Evolutionary conservation across 2,888 invertebrate genomes (phyloP).

Genomic region (Ditylenchus weischeri): DNA sequence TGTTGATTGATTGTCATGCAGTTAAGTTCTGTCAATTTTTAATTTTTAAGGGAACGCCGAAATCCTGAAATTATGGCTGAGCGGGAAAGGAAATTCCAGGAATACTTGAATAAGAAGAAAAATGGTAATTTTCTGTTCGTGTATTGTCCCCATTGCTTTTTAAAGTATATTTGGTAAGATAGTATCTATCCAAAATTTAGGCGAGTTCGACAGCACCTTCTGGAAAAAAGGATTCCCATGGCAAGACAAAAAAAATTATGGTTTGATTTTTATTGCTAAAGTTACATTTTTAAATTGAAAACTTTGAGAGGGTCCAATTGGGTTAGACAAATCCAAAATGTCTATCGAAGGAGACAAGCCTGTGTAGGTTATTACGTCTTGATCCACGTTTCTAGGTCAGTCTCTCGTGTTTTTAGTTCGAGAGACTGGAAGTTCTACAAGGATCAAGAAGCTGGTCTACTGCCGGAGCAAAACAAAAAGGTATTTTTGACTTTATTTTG

Average conservation of each 20-base stretch:
- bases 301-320: too few species aligned
- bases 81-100: slow-evolving; percentile 35
- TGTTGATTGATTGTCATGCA: too few species aligned
- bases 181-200: not conserved
- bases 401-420: slow-evolving; percentile 28
- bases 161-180: not conserved
- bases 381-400: too few species aligned
- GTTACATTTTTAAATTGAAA: too few species aligned
- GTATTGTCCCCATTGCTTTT: not conserved
- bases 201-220: slow-evolving; percentile 54
- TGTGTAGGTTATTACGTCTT: slow-evolving; percentile 23
- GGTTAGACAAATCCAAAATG: slow-evolving; percentile 31
- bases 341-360: slow-evolving; percentile 55
- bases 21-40: too few species aligned
- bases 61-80: slow-evolving; percentile 64
- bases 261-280: too few species aligned
- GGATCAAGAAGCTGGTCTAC: slow-evolving; percentile 34
- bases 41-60: slow-evolving; percentile 72
- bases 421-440: slow-evolving; percentile 59
- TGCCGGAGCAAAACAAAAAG: not conserved
- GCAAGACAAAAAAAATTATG: slow-evolving; percentile 51
- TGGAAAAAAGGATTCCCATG: slow-evolving; percentile 57
- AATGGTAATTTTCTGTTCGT: slow-evolving; percentile 30
- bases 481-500: too few species aligned
- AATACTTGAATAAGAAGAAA: slow-evolving; percentile 43